phyloP scores from a whole-genome alignment of 2,888 invertebrate genomes.

The Eutolmus rufibarbis region DNA sequence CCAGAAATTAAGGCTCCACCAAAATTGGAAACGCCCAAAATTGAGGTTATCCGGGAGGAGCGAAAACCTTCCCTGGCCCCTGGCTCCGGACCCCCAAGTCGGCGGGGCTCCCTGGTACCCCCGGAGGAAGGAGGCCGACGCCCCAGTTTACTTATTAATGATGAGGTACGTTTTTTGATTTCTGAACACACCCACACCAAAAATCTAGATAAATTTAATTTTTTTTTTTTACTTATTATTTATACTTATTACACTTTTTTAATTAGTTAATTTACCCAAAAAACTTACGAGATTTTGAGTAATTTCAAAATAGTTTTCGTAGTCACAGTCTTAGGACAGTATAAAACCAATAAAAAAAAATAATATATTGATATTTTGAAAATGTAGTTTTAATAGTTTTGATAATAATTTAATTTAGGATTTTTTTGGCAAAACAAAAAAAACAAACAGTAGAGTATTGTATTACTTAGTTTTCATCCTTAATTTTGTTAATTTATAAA shows the following conservation, averaged over 20 bases:
- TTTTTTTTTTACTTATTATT: neutral
- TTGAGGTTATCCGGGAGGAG: slow-evolving; percentile 84
- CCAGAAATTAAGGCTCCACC: slow-evolving; percentile 76
- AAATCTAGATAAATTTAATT: neutral
- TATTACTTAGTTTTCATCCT: neutral
- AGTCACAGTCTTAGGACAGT: neutral
- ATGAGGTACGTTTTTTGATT: slow-evolving; percentile 78
- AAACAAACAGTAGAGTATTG: too few species aligned
- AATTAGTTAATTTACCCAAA: neutral
- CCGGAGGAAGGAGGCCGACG: slow-evolving; percentile 87
- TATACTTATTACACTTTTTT: neutral
- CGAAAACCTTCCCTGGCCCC: slow-evolving; percentile 83
- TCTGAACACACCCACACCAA: neutral
- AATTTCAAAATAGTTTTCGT: neutral
- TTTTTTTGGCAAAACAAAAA: neutral
- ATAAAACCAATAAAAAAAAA: neutral
- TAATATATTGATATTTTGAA: neutral
- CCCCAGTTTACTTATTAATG: slow-evolving; percentile 90
- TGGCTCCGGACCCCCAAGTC: slow-evolving; percentile 69
- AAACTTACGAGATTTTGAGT: too few species aligned
- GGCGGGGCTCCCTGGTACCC: slow-evolving; percentile 87
- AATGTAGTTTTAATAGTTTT: neutral
- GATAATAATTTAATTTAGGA: neutral
- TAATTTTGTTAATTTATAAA: neutral
- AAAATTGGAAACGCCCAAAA: slow-evolving; percentile 75